Conservation (phyloP, 1,140 invertebrate species). For the Drosophila auraria region DNA sequence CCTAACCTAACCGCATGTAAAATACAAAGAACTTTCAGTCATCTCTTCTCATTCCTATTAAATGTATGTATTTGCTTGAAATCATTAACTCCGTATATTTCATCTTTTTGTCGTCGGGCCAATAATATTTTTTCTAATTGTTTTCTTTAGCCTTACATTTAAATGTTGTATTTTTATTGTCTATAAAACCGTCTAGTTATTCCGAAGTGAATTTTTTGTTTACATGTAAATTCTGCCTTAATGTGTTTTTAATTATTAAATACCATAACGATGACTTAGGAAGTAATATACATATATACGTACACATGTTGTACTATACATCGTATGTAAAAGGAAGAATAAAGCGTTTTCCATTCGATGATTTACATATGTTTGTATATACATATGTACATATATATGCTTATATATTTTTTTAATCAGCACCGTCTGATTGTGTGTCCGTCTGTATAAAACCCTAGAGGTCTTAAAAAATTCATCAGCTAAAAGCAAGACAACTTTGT, state of each 20-base stretch:
- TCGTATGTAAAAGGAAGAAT: neutral
- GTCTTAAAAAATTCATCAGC: too few species aligned
- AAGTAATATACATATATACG: neutral
- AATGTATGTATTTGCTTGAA: conserved; percentile 18
- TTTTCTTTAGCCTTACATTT: conserved; percentile 10
- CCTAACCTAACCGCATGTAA: conserved; percentile 17
- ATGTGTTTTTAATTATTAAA: neutral
- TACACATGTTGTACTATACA: neutral
- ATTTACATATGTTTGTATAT: neutral
- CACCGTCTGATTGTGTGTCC: neutral
- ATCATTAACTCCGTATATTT: conserved; percentile 8
- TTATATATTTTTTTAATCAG: neutral
- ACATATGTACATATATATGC: too few species aligned
- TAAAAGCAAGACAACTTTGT: too few species aligned
- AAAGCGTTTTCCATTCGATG: neutral
- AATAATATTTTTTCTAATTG: conserved; percentile 2
- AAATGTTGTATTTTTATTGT: conserved; percentile 13
- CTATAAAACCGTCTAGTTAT: conserved; percentile 3
- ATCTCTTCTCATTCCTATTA: conserved; percentile 16
- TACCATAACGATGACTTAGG: neutral
- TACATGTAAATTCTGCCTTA: neutral
- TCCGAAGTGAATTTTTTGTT: conserved; percentile 3
- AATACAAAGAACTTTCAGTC: conserved; percentile 6
- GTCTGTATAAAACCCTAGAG: neutral
- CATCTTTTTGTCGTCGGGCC: conserved; percentile 13